Base-by-base conservation (phyloP, 2,797 vertebrate species). In the Danio albolineatus region DNA sequence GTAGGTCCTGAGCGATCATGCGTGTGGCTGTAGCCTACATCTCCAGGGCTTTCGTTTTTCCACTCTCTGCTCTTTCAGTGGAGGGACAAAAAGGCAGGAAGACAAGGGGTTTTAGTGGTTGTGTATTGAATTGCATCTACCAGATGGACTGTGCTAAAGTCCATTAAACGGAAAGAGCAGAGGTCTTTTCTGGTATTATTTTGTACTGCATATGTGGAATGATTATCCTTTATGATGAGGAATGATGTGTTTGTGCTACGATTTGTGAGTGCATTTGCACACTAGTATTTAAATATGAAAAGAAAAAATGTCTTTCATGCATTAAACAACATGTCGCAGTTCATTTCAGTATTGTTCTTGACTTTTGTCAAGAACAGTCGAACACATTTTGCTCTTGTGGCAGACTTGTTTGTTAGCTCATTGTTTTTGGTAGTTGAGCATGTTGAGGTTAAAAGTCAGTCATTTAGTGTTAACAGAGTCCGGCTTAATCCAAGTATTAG, bases 21-120 rank as follows among this genome's bases (percentile, higher is more conserved):
- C 69, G 16, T 90, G 85, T 88, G 89, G 91, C 86, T 43, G 78
- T 91, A 90, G 91, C 92, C 91, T 88, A 93, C 89, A 92, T 91
- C 89, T 92, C 84, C 87, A 87, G 92, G 90, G 88, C 89, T 71
- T 84, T 75, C 73, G 76, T 76, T 82, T 69, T 60, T 49, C 7
- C 57, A 49, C n/a, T 39, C 59, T 53, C 48, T 53, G 73, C 51
- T 67, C 41, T 78, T 66, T 74, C 64, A 74, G 14, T 16, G 57
- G 10, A 77, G 16, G 36, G 12, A 4, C 17, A 44, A 39, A 83
- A 57, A 54, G 62, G 4, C 16, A 48, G 43, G 83, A 57, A 54
- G 62, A 19, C 19, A 36, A 41, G 70, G 48, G 16, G 61, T 83
- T 76, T 61, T 76, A 39, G 19, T 53, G 53, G 14, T 76, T 0